Conservation (phyloP, 2,797 vertebrate genomes). For the Nannoperca obscura region DNA sequence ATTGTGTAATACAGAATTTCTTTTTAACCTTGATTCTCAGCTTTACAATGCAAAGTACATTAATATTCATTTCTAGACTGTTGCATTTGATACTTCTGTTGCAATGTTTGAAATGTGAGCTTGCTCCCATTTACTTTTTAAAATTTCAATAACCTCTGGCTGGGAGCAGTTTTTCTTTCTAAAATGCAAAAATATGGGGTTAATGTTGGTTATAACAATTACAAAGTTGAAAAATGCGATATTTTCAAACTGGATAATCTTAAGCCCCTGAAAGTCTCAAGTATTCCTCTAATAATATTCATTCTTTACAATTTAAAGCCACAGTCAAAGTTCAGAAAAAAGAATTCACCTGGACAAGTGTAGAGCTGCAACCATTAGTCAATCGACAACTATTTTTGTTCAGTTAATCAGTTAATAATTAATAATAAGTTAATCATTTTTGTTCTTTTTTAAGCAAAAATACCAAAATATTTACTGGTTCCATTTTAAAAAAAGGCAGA, state of each 20-base stretch:
- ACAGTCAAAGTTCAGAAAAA: neutral
- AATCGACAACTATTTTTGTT: neutral
- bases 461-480: neutral
- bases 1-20: neutral
- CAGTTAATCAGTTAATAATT: neutral
- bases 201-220: no score
- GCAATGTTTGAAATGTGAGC: neutral
- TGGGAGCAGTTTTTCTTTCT: no score
- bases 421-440: neutral
- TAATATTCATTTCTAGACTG: neutral
- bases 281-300: neutral
- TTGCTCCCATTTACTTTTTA: neutral
- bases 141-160: neutral
- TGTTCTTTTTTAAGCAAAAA: neutral
- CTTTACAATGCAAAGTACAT: neutral
- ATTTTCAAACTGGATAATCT: neutral
- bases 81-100: neutral
- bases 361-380: neutral
- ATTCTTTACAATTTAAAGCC: neutral
- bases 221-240: neutral
- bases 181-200: no score
- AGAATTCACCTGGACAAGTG: neutral
- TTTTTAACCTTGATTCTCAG: neutral
- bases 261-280: neutral
- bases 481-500: neutral